Evolutionary conservation across 2,113 vertebrate species (phyloP).

Genomic region (Alaudala cheleensis): DNA sequence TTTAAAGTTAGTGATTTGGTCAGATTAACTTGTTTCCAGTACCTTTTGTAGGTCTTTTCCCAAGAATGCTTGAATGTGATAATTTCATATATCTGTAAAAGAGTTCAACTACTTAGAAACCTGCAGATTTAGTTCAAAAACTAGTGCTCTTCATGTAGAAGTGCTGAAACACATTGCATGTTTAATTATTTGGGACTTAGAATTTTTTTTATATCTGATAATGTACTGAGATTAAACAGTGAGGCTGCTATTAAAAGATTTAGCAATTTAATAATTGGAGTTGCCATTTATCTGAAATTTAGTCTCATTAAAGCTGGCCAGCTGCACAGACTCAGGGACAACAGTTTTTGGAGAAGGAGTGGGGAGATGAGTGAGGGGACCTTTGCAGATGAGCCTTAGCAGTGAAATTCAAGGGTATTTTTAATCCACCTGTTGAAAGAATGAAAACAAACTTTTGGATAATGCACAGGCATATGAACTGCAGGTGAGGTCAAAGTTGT

Average conservation of each 20-base stretch:
- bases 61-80: accelerated
- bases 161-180: neutral
- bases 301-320: neutral
- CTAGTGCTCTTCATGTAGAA: neutral
- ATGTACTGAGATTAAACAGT: neutral
- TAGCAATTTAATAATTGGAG: neutral
- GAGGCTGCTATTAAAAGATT: neutral
- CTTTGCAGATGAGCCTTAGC: neutral
- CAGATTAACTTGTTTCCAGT: neutral
- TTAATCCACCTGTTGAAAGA: neutral
- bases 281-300: neutral
- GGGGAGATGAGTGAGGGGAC: neutral
- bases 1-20: neutral
- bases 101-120: neutral
- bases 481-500: neutral
- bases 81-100: neutral
- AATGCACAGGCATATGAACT: neutral
- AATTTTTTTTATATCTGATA: neutral
- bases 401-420: neutral
- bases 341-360: neutral
- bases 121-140: neutral
- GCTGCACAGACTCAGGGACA: neutral
- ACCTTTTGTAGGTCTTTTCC: neutral
- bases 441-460: neutral
- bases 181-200: neutral